Evolutionary conservation across 2,113 vertebrate species (phyloP).

Genomic region (Atrichornis clamosus): DNA sequence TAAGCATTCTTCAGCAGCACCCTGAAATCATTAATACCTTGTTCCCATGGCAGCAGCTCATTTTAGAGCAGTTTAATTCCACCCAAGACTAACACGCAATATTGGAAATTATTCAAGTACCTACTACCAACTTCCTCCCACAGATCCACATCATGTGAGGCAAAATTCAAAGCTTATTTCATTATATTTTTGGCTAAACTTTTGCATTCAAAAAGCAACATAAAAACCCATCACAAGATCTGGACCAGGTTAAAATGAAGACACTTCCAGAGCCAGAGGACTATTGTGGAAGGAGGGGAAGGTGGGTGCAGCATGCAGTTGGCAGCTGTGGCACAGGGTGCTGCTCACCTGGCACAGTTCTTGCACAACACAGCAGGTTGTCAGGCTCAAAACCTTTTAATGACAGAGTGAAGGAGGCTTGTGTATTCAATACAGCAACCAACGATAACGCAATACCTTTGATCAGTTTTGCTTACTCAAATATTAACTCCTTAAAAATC

Average conservation of each 20-base stretch:
- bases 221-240: neutral
- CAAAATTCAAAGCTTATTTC: neutral
- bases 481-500: neutral
- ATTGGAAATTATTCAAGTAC: neutral
- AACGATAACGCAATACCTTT: neutral
- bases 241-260: neutral
- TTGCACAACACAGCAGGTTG: neutral
- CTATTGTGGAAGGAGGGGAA: neutral
- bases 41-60: neutral
- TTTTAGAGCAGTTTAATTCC: neutral
- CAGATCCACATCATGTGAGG: neutral
- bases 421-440: neutral
- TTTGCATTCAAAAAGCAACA: neutral
- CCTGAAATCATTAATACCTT: neutral
- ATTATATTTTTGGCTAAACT: neutral
- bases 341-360: neutral
- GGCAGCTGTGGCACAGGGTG: neutral
- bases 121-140: neutral
- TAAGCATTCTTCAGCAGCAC: neutral
- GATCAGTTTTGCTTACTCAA: neutral
- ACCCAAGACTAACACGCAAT: neutral
- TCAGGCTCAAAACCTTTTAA: neutral
- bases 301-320: neutral
- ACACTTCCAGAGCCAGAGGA: neutral
- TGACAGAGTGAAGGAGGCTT: neutral